Evolutionary conservation across 2,888 invertebrate species (phyloP), one percentile per base, ranked within the genome.

Genomic region (Ophion ventricosus): DNA sequence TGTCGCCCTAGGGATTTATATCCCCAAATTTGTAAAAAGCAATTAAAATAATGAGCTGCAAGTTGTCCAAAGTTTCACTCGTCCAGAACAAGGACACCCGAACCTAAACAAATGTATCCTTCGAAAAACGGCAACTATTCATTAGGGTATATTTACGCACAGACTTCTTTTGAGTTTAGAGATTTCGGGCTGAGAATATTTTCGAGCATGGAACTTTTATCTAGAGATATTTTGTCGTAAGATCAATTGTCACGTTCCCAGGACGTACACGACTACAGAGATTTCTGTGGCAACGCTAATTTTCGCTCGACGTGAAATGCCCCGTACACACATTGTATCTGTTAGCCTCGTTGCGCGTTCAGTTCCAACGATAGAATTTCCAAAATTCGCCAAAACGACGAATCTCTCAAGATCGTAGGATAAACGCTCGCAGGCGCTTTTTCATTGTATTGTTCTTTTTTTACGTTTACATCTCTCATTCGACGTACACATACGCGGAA

Each of bases 291-390:
- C 2, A 67, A 67, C 43, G 43, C n/a, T 43, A 25, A 43, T 67
- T 67, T 25, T 25, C 14, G 43, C 49, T 67, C 43, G 67, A 67
- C 67, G 20, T 67, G 43, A 67, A 67, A 49, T 67, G 67, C 67
- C 67, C 49, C 67, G 25, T 26, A 66, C 25, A 66, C 25, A 17
- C 26, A 26, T 26, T 14, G 5, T 26, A 61, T 5, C 35, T 35
- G 35, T 35, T 61, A 26, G 26, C 35, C 7, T 64, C 3, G 67
- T 20, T 49, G 25, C 23, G 49, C 43, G 17, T 26, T 67, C 7
- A 64, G 14, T 17, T 40, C 25, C 14, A 67, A 49, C 43, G 25
- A 70, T 17, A 29, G n/a, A 26, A 70, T 26, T 29, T 20, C 49
- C 7, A 4, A 20, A 25, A 56, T 43, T 49, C 43, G 29, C 17